phyloP scores from a whole-genome alignment of 1,140 invertebrate species.

The Lerema accius region DNA sequence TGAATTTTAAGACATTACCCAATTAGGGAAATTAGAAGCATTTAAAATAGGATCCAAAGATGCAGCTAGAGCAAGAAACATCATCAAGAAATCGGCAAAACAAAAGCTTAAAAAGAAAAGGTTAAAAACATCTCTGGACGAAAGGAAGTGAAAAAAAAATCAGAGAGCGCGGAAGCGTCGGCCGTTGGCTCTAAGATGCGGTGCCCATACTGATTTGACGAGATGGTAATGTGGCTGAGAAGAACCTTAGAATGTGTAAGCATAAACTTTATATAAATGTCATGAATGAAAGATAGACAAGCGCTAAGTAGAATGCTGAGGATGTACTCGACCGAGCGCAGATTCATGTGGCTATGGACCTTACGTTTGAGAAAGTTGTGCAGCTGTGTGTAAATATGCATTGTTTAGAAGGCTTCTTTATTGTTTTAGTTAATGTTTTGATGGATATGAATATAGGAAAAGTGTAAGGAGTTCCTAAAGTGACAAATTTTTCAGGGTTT shows the following conservation, averaged over 20 bases:
- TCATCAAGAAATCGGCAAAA: constrained; percentile 9
- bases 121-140: constrained; percentile 40
- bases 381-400: too few species aligned
- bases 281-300: constrained; percentile 28
- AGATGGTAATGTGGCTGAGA: constrained; percentile 50
- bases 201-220: constrained; percentile 58
- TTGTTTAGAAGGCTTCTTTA: too few species aligned
- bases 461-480: too few species aligned
- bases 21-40: too few species aligned
- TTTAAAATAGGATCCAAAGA: too few species aligned
- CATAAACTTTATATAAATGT: constrained; percentile 31
- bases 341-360: background rate
- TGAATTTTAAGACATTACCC: too few species aligned
- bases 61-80: too few species aligned
- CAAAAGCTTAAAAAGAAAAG: constrained; percentile 14
- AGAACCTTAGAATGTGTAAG: constrained; percentile 35
- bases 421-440: too few species aligned
- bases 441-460: too few species aligned
- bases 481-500: too few species aligned
- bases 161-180: constrained; percentile 56
- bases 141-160: constrained; percentile 60
- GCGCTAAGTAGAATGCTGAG: constrained; percentile 11
- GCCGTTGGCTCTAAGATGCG: constrained; percentile 55
- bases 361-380: too few species aligned
- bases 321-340: background rate